phyloP scores from a whole-genome alignment of 2,888 invertebrate genomes.

The Cartodere bifasciata region DNA sequence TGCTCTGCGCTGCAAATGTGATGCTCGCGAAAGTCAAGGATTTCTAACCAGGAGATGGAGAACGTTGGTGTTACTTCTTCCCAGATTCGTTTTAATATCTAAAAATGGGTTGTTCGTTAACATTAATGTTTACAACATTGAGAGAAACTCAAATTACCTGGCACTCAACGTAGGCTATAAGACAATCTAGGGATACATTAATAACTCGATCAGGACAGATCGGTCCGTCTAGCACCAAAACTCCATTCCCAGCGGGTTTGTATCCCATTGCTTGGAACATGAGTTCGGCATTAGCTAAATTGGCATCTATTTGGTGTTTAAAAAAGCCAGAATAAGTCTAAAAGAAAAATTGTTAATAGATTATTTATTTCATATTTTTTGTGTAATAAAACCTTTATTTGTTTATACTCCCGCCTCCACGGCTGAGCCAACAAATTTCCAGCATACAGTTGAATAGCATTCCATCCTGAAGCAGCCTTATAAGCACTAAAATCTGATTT shows the following conservation, averaged over 20 bases:
- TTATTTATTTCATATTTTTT: too few relatives aligned
- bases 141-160: conserved; percentile 41
- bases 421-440: conserved; percentile 75
- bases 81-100: conserved; percentile 69
- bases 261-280: conserved; percentile 79
- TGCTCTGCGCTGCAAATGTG: conserved; percentile 42
- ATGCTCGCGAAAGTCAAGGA: conserved; percentile 48
- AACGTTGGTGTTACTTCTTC: conserved; percentile 49
- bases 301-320: conserved; percentile 74
- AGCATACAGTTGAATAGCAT: conserved; percentile 74
- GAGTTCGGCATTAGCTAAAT: conserved; percentile 63
- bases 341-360: conserved; percentile 19
- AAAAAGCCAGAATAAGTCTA: conserved; percentile 80
- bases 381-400: conserved; percentile 76
- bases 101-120: conserved; percentile 16
- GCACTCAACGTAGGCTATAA: conserved; percentile 79
- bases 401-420: conserved; percentile 78
- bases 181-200: conserved; percentile 68
- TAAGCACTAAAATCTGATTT: conserved; percentile 68
- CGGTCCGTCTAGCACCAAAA: conserved; percentile 55
- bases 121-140: neutral
- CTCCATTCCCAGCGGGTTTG: conserved; percentile 42
- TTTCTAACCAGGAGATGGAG: conserved; percentile 51
- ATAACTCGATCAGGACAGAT: conserved; percentile 72
- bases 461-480: conserved; percentile 70